A percentile compares a stretch with the other conserved stretches of the same genome.
phyloP scores from a whole-genome alignment of 2,113 vertebrate species.

The Verasper variegatus region DNA sequence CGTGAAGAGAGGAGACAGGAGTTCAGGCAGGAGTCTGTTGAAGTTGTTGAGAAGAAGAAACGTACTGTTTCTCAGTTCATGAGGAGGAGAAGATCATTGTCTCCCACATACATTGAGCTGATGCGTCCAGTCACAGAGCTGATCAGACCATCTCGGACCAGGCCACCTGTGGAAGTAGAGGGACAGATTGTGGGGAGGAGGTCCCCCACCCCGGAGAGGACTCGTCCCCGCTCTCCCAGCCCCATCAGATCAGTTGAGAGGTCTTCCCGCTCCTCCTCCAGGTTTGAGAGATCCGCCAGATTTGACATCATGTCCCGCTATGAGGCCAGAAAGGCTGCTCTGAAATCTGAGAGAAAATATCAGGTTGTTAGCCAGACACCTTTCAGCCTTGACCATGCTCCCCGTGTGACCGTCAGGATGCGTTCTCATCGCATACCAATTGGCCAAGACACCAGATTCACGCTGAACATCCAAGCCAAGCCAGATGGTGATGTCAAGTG shows the following conservation, averaged over 20 bases:
- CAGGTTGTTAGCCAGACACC: constrained; percentile 95
- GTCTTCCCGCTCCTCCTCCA: constrained; percentile 89
- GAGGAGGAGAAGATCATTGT: constrained; percentile 92
- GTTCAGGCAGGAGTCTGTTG: constrained; percentile 83
- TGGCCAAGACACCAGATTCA: constrained; percentile 94
- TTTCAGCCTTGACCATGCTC: constrained; percentile 94
- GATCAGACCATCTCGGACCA: constrained; percentile 82
- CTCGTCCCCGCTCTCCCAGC: constrained; percentile 97
- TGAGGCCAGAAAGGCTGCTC: constrained; percentile 95
- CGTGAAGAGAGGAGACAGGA: constrained; percentile 82
- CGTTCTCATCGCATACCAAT: constrained; percentile 93
- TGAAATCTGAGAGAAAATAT: constrained; percentile 95
- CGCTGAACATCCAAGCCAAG: constrained; percentile 94
- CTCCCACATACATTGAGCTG: constrained; percentile 96
- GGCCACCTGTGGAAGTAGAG: constrained; percentile 78
- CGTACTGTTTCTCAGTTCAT: constrained; percentile 88
- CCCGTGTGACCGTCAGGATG: constrained; percentile 96
- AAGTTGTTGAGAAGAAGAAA: constrained; percentile 84
- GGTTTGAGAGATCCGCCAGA: constrained; percentile 95
- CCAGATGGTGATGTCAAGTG: constrained; percentile 92
- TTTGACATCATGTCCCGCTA: constrained; percentile 99
- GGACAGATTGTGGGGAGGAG: constrained; percentile 85
- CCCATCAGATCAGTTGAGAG: constrained; percentile 94
- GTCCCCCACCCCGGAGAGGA: constrained; percentile 97
- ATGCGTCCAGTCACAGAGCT: constrained; percentile 98